Percentiles rank a stretch among this genome's conserved stretches.
Conservation (phyloP, 2,888 invertebrate genomes). For the Agonopterix alstromeriana region DNA sequence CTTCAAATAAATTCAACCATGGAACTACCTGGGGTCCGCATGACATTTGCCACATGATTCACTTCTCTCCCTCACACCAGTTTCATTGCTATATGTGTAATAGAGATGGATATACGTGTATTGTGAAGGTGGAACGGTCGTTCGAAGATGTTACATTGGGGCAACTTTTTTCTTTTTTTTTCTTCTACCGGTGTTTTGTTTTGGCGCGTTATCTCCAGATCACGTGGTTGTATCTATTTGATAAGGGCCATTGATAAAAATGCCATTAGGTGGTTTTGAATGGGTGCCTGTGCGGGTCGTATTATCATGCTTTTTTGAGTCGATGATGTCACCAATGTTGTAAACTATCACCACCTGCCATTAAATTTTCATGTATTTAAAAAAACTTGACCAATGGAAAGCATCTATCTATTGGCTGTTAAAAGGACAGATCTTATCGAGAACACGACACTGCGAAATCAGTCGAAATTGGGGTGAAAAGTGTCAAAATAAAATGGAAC, state of each 20-base stretch:
- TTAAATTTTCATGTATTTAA: too few relatives aligned
- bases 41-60: conserved; percentile 49
- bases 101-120: conserved; percentile 26
- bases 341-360: too few relatives aligned
- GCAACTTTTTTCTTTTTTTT: conserved; percentile 28
- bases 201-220: conserved; percentile 57
- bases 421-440: too few relatives aligned
- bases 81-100: conserved; percentile 11
- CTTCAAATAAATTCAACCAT: conserved; percentile 60
- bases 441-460: too few relatives aligned
- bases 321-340: too few relatives aligned
- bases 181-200: conserved; percentile 50
- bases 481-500: too few relatives aligned
- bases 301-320: too few relatives aligned
- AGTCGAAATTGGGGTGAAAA: too few relatives aligned
- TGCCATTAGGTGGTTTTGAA: conserved; percentile 29
- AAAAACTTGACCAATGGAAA: too few relatives aligned
- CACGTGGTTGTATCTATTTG: conserved; percentile 37
- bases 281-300: conserved; percentile 5
- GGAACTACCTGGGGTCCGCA: conserved; percentile 58
- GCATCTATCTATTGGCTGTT: too few relatives aligned
- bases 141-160: conserved; percentile 31
- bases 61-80: conserved; percentile 28
- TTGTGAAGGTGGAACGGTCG: conserved; percentile 61
- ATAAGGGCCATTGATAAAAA: conserved; percentile 47